These are phyloP conservation scores for Stigmatopora nigra DNA, from an alignment of 2,113 vertebrate species.

Conservation along the genomic window DNA sequence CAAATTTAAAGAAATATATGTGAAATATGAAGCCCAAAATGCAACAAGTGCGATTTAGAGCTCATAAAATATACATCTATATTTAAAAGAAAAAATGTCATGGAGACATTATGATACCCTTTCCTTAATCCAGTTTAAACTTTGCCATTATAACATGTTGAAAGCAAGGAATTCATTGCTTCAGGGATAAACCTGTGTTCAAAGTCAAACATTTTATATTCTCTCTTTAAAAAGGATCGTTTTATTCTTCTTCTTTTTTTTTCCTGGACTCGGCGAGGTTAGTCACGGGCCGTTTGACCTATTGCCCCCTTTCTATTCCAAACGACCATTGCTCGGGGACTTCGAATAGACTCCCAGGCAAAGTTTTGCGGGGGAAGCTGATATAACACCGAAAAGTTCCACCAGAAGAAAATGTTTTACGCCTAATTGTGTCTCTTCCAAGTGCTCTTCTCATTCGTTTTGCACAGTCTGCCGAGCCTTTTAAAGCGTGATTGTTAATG, in stretches of 20 bases:
- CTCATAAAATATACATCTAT: too few species aligned
- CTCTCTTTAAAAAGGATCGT: neutral
- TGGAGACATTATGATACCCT: too few species aligned
- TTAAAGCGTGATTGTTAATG: conserved; percentile 8
- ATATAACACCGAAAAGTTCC: neutral
- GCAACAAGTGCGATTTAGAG: too few species aligned
- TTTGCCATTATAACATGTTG: too few species aligned
- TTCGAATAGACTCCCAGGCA: neutral
- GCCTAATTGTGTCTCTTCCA: conserved; percentile 18
- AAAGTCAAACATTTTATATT: too few species aligned
- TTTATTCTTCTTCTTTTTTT: neutral
- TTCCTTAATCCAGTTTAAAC: too few species aligned
- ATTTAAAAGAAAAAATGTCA: too few species aligned
- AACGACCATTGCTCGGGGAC: neutral
- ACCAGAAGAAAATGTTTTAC: conserved; percentile 3
- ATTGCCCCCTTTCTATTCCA: neutral
- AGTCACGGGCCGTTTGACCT: neutral
- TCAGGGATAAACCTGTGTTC: too few species aligned
- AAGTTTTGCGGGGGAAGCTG: neutral
- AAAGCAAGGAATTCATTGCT: too few species aligned
- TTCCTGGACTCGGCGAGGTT: neutral
- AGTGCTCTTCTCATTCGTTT: conserved; percentile 14
- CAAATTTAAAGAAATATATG: too few species aligned
- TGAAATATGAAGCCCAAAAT: too few species aligned
- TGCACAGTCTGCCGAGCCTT: conserved; percentile 22